These are phyloP conservation scores for Paralichthys olivaceus DNA, from an alignment of 2,113 vertebrate genomes.

Conservation along the genomic window DNA sequence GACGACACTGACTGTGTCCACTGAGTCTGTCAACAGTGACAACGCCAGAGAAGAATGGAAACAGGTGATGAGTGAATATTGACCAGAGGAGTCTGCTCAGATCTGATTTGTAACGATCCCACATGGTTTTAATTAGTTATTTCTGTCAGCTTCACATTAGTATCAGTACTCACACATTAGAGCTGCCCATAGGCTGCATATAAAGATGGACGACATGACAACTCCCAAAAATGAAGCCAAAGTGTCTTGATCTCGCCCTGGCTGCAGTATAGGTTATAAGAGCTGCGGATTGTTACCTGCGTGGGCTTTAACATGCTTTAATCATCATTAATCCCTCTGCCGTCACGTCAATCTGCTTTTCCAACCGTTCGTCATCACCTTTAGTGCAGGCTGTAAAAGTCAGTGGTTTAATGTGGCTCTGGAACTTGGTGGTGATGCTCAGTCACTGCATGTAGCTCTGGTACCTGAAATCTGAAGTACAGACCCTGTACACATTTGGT, in stretches of 20 bases:
- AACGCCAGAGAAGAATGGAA: constrained; percentile 83
- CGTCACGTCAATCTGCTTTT: too few species aligned
- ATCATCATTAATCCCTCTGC: constrained; percentile 62
- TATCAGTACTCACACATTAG: too few species aligned
- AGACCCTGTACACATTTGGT: not conserved
- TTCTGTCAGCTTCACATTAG: not conserved
- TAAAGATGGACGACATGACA: too few species aligned
- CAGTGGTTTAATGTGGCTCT: not conserved
- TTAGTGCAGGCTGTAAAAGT: constrained; percentile 6
- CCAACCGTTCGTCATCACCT: not conserved
- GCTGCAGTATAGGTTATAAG: too few species aligned
- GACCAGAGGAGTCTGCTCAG: not conserved
- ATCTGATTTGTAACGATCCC: too few species aligned
- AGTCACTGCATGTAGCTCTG: not conserved
- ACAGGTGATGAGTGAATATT: constrained; percentile 79
- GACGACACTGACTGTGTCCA: constrained; percentile 16
- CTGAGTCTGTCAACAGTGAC: constrained; percentile 64
- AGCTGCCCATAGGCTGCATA: too few species aligned
- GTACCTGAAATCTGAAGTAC: too few species aligned
- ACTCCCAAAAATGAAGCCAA: too few species aligned
- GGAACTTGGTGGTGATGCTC: not conserved
- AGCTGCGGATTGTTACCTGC: constrained; percentile 6
- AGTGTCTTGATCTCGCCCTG: too few species aligned
- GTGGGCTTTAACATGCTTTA: constrained; percentile 31
- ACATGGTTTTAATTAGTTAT: too few species aligned